Percentiles rank a stretch among this genome's conserved stretches.
These are phyloP conservation scores for Rhodophaea formosa DNA, from an alignment of 2,888 invertebrate genomes.

Conservation along the genomic window DNA sequence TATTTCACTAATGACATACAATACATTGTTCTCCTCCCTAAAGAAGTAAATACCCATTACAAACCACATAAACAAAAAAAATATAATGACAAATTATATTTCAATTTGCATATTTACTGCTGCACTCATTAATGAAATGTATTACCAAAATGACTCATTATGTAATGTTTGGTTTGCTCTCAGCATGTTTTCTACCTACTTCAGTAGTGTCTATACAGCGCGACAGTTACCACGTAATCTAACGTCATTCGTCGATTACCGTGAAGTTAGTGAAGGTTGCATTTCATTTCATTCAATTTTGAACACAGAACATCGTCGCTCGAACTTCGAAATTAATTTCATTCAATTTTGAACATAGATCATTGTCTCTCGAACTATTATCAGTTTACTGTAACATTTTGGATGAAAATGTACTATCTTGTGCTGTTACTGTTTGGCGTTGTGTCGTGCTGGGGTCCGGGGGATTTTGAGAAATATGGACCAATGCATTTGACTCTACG, in stretches of 20 bases:
- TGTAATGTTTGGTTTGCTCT: no score
- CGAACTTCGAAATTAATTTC: not conserved
- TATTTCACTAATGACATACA: no score
- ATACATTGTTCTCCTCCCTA: no score
- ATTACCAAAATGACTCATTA: not conserved
- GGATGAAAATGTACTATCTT: conserved; percentile 4
- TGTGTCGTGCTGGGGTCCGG: not conserved
- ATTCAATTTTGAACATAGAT: not conserved
- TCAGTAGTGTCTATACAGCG: not conserved
- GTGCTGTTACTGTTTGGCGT: not conserved
- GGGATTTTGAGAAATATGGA: conserved; percentile 8
- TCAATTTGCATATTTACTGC: not conserved
- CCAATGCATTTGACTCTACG: not conserved
- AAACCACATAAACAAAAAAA: no score
- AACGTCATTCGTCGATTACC: not conserved
- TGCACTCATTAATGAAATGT: not conserved
- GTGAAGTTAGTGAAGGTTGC: not conserved
- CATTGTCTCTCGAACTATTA: no score
- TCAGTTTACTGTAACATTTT: not conserved
- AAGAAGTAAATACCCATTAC: no score
- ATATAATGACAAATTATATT: no score
- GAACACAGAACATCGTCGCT: no score
- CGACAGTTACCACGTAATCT: not conserved
- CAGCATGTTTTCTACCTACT: no score
- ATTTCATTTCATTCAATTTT: conserved; percentile 2